Conservation (phyloP, 2,113 vertebrate genomes). For the Loxodonta africana region DNA sequence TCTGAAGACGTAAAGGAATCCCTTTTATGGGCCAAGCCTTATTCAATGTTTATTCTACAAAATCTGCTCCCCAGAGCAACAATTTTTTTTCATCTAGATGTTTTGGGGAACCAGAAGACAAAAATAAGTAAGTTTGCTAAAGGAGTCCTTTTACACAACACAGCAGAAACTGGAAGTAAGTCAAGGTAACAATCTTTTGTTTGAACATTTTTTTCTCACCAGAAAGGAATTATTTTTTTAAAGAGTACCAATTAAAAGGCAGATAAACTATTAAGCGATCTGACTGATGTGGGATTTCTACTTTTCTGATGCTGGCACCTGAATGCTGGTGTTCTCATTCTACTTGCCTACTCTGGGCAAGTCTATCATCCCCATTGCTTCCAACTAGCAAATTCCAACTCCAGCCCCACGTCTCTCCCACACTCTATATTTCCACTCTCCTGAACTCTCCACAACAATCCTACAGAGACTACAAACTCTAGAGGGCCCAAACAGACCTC, state of each 20-base stretch:
- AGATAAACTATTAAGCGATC: neutral
- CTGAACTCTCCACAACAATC: neutral
- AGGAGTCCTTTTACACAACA: neutral
- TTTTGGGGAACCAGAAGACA: neutral
- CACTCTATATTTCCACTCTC: neutral
- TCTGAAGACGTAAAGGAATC: neutral
- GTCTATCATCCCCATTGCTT: neutral
- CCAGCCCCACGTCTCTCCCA: neutral
- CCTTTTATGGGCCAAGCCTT: neutral
- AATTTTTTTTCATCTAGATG: neutral
- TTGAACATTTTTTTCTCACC: neutral
- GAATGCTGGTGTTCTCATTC: neutral
- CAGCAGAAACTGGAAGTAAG: neutral
- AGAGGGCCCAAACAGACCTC: neutral
- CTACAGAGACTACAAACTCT: neutral
- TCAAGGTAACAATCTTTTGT: neutral
- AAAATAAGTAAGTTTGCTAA: neutral
- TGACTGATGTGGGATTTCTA: neutral
- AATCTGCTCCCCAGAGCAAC: constrained; percentile 55
- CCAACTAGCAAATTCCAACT: neutral
- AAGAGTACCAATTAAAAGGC: neutral
- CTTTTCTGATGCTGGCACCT: neutral
- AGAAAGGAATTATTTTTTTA: neutral
- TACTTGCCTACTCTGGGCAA: neutral
- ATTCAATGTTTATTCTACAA: constrained; percentile 23